Conservation (phyloP, 1,140 invertebrate genomes). For the Euura saliciscinereae region DNA sequence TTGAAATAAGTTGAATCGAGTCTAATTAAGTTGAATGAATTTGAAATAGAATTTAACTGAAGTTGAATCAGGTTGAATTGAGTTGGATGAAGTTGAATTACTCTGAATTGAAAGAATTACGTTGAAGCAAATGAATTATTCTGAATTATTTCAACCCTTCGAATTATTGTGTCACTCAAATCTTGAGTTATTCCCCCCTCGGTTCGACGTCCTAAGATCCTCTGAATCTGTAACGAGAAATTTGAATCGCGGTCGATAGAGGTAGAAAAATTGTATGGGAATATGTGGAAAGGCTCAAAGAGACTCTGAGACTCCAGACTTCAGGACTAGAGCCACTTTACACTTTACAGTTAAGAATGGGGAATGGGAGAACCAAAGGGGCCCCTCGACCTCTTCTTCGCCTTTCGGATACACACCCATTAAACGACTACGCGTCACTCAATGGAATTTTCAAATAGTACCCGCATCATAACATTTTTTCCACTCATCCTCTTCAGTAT, state of each 20-base stretch:
- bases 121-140: too few relatives aligned
- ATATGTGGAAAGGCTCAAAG: not conserved
- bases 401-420: not conserved
- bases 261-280: not conserved
- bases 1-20: too few relatives aligned
- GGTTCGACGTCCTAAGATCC: not conserved
- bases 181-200: too few relatives aligned
- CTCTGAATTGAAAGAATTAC: too few relatives aligned
- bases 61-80: too few relatives aligned
- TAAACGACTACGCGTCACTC: not conserved
- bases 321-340: not conserved
- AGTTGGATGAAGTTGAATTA: not conserved
- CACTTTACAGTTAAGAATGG: conserved; percentile 7
- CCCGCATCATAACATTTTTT: too few relatives aligned
- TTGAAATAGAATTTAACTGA: not conserved
- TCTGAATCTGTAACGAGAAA: not conserved
- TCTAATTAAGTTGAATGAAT: too few relatives aligned
- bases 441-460: not conserved
- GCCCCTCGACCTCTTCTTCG: not conserved
- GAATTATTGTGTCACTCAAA: too few relatives aligned
- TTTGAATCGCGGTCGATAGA: not conserved
- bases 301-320: not conserved
- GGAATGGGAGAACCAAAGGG: not conserved
- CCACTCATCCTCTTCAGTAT: too few relatives aligned
- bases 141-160: too few relatives aligned